Percentiles rank a stretch among this genome's conserved stretches.
Evolutionary conservation across 2,113 vertebrate species (phyloP).

Genomic region (Gallinago undulata): DNA sequence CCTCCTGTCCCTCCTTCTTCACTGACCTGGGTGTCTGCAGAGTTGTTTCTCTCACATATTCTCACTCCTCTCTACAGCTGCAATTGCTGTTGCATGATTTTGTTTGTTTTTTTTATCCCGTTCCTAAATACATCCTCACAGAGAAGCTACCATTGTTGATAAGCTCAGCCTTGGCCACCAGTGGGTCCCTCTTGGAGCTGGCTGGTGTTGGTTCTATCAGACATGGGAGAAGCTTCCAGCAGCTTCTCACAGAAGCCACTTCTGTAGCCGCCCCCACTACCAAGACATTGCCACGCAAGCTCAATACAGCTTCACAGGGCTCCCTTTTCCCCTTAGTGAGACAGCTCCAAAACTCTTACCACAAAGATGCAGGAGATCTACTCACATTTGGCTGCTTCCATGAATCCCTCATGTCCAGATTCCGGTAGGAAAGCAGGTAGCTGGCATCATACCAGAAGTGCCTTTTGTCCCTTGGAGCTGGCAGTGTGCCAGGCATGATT

Average conservation of each 20-base stretch:
- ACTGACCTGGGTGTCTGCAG: neutral
- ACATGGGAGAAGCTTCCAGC: neutral
- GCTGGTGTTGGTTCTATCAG: neutral
- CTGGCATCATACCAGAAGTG: neutral
- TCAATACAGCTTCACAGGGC: neutral
- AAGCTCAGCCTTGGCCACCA: neutral
- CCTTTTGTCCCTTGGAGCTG: neutral
- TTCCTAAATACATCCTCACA: neutral
- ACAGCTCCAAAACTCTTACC: neutral
- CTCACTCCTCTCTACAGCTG: neutral
- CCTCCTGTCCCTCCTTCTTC: neutral
- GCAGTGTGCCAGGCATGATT: neutral
- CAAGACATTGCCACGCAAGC: neutral
- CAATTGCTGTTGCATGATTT: neutral
- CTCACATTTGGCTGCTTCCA: neutral
- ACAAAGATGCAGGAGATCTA: neutral
- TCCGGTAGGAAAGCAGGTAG: neutral
- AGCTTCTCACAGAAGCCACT: neutral
- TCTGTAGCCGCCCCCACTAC: neutral
- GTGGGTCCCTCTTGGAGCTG: neutral
- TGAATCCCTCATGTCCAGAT: neutral
- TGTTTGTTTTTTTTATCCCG: neutral
- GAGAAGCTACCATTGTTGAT: neutral
- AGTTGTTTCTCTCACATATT: neutral
- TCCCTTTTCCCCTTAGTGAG: neutral